phyloP scores from a whole-genome alignment of 2,888 invertebrate species.

The Meghimatium bilineatum region DNA sequence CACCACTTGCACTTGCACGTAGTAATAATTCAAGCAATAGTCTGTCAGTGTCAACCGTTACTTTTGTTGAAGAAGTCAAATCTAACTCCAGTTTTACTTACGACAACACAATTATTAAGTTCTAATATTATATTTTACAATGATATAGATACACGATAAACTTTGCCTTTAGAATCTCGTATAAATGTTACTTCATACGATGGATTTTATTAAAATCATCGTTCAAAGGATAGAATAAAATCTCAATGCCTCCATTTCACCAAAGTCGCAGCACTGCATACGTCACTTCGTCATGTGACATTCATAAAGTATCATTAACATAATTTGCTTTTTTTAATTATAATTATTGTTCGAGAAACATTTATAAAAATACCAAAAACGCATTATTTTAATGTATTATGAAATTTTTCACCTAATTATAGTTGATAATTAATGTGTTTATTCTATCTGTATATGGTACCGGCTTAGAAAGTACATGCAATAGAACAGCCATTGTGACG shows the following conservation, averaged over 20 bases:
- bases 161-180: not conserved
- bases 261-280: not conserved
- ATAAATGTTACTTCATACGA: not conserved
- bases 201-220: not conserved
- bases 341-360: not conserved
- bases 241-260: not conserved
- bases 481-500: conserved; percentile 26
- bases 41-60: conserved; percentile 11
- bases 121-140: not conserved
- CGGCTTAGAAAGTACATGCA: not conserved
- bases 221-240: not conserved
- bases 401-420: not conserved
- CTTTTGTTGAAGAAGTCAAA: conserved; percentile 9
- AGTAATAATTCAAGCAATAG: not conserved
- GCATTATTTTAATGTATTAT: not conserved
- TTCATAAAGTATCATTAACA: not conserved
- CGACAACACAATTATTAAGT: not conserved
- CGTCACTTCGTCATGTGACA: conserved; percentile 38
- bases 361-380: not conserved
- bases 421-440: not conserved
- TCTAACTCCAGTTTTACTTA: not conserved
- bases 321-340: not conserved
- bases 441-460: not conserved
- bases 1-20: not conserved
- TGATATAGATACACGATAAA: not conserved